phyloP scores from a whole-genome alignment of 2,113 vertebrate species.

The Oceanodroma tethys region DNA sequence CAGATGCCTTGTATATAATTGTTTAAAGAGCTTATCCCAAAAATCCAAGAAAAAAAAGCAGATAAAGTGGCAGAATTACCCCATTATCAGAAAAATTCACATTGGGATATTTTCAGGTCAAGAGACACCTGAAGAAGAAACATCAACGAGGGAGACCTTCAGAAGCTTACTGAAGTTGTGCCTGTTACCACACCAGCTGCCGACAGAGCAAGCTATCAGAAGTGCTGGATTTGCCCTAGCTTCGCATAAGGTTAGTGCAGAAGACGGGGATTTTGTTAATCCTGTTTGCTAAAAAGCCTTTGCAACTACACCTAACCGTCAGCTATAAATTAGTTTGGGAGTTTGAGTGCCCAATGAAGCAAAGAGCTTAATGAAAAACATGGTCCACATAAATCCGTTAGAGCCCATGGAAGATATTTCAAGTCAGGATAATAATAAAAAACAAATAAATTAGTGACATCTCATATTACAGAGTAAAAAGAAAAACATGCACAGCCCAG shows the following conservation, averaged over 20 bases:
- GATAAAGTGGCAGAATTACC: not conserved
- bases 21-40: not conserved
- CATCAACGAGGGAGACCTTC: not conserved
- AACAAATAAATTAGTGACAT: not conserved
- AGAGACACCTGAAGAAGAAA: not conserved
- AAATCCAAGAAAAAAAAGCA: not conserved
- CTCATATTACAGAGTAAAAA: not conserved
- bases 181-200: not conserved
- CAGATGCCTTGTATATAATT: not conserved
- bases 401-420: not conserved
- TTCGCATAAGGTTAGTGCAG: slow-evolving; percentile 5
- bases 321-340: slow-evolving; percentile 30
- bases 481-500: not conserved
- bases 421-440: not conserved
- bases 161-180: not conserved
- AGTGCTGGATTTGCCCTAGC: slow-evolving; percentile 29
- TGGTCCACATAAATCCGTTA: not conserved
- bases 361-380: slow-evolving; percentile 16
- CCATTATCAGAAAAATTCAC: not conserved
- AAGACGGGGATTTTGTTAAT: slow-evolving; percentile 45
- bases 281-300: not conserved
- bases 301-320: not conserved
- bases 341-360: not conserved
- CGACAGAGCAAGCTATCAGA: not conserved
- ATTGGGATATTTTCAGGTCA: not conserved